Base-by-base conservation (phyloP, 2,888 invertebrate species). In the Coelinius sp. region DNA sequence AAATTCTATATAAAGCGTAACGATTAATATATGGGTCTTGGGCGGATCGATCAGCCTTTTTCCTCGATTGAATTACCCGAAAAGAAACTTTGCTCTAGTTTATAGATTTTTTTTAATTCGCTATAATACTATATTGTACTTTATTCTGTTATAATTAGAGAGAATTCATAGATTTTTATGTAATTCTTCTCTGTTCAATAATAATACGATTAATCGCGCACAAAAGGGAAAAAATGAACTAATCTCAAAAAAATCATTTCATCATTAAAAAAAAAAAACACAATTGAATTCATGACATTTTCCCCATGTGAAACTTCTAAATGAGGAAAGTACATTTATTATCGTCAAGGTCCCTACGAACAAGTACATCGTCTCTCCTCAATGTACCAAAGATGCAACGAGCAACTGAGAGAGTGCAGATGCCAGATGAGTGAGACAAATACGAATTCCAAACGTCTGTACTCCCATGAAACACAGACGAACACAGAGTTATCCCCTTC, bases 41-140 rank as follows among this genome's bases (percentile, higher is more conserved):
- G 68, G 53, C 52, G 53, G 63, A 72, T 72, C 71, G 68, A 72
- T 72, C 68, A 53, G 53, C 35, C 49, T 63, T 64, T 63, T 49
- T 64, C n/a, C 68, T 72, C 71, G 71, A 72, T 72, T 72, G 64
- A 72, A 72, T 72, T 63, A 72, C 71, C 27, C 52, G 49, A 52
- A 52, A 46, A 41, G 64, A 68, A 22, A 56, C 66, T 66, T 70
- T 52, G 24, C 35, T 71, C 49, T 38, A 41, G 71, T 71, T 31
- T 52, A 49, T 27, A 31, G 35, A 35, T 24, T 24, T 22, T 22
- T 63, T 38, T 25, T n/a, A n/a, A 63, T 59, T 17, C 59, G 17
- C 31, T 31, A 31, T 12, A 59, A 35, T 31, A 20, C 31, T 59
- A 35, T 35, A 59, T 59, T 59, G 31, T 35, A 20, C 17, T 10